A percentile compares a stretch with the other conserved stretches of the same genome.
Evolutionary conservation across 2,797 vertebrate genomes (phyloP).

Genomic region (Geotrypetes seraphini): DNA sequence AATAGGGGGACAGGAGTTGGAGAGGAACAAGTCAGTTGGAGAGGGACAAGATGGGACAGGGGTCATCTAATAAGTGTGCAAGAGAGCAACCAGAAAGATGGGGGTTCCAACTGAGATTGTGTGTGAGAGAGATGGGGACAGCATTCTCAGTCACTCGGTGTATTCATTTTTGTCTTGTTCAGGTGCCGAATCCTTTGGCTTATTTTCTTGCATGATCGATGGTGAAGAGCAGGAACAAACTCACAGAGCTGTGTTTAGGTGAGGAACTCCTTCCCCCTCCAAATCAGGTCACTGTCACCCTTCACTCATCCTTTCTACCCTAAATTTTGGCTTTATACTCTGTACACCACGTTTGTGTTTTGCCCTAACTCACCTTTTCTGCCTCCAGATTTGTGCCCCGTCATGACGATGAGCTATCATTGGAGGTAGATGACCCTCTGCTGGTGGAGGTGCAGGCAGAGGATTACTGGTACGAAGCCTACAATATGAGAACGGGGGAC

Average conservation of each 20-base stretch:
- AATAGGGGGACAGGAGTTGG: too few species aligned
- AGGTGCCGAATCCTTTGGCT: constrained; percentile 89
- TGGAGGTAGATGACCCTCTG: constrained; percentile 90
- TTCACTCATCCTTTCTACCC: too few species aligned
- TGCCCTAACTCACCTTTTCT: not conserved
- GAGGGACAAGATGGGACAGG: too few species aligned
- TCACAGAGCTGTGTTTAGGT: constrained; percentile 91
- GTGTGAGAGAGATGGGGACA: too few species aligned
- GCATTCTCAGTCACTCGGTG: not conserved
- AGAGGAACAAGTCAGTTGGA: too few species aligned
- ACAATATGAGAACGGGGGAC: constrained; percentile 88
- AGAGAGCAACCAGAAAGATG: not conserved
- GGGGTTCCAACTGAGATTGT: too few species aligned
- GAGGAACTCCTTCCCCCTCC: too few species aligned
- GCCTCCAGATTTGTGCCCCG: constrained; percentile 82
- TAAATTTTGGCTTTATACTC: too few species aligned
- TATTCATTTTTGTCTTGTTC: not conserved
- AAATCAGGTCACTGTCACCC: too few species aligned
- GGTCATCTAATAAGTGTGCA: not conserved
- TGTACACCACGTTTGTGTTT: too few species aligned
- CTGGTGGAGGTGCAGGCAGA: constrained; percentile 89
- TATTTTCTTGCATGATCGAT: constrained; percentile 85
- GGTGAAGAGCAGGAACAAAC: constrained; percentile 89
- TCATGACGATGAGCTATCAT: constrained; percentile 85
- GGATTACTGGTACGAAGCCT: constrained; percentile 94